Evolutionary conservation across 1,140 invertebrate genomes (phyloP).

Genomic region (Drosophila kepulauana): DNA sequence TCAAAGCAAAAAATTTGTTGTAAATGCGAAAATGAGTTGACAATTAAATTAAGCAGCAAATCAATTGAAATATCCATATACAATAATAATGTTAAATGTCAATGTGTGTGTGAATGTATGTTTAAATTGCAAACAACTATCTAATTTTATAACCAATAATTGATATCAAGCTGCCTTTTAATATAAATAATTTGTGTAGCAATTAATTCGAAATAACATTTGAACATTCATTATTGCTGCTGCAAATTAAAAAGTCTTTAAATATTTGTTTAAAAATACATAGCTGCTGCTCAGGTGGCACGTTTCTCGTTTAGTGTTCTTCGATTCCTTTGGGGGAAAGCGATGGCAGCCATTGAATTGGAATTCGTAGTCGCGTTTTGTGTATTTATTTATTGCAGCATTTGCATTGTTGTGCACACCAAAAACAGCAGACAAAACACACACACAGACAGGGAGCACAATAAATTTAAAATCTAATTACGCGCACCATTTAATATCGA

Average conservation of each 20-base stretch:
- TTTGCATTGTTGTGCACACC: constrained; percentile 78
- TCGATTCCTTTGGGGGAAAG: constrained; percentile 1
- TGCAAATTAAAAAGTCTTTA: constrained; percentile 16
- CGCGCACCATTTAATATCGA: constrained; percentile 82
- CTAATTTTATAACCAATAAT: not conserved
- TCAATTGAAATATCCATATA: constrained; percentile 2
- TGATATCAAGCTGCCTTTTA: not conserved
- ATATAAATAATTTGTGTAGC: not conserved
- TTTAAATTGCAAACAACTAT: not conserved
- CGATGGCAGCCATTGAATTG: constrained; percentile 57
- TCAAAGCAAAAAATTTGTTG: not conserved
- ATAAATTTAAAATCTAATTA: constrained; percentile 84
- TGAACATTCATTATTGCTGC: not conserved
- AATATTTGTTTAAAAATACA: constrained; percentile 13
- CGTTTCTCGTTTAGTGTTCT: not conserved
- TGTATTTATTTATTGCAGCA: constrained; percentile 78
- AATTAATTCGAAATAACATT: not conserved
- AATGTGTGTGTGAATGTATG: not conserved
- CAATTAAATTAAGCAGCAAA: not conserved
- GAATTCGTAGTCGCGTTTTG: constrained; percentile 75
- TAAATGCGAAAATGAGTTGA: constrained; percentile 1
- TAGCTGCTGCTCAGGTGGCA: constrained; percentile 8
- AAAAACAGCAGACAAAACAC: constrained; percentile 66
- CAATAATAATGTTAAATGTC: not conserved
- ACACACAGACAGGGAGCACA: constrained; percentile 53